Base-by-base conservation (phyloP, 2,888 invertebrate genomes). In the Chloroclystis v-ata region DNA sequence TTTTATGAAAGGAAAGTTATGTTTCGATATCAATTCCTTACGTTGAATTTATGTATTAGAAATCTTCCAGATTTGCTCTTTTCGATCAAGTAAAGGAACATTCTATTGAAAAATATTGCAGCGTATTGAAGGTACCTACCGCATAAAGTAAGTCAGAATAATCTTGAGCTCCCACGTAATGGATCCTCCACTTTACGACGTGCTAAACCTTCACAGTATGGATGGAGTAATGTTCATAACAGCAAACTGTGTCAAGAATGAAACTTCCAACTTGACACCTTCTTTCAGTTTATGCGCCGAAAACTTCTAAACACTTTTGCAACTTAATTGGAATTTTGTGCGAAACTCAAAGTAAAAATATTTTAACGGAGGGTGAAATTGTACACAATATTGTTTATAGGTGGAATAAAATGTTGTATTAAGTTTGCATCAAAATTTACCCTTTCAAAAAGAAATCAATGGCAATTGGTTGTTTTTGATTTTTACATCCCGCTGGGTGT, bases 401-500 rank as follows among this genome's bases (percentile, higher is more conserved):
- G n/a, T n/a, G n/a, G n/a, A n/a, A n/a, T n/a, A 20, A 20, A 20
- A 20, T 9, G 14, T 33, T 14, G 26, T 3, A n/a, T 32, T 35
- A 10, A 20, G 7, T 11, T 20, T 43, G 12, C 10, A 37, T 26
- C 30, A 35, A 44, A 37, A 38, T 42, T 38, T 26, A 52, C 32
- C 37, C 43, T 43, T 49, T 52, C 49, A 65, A 59, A 69, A 64
- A 64, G 54, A 57, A 75, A 75, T 73, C 65, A 76, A 75, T 67
- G 66, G 64, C 60, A 77, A 77, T 78, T 67, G 69, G 72, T 73
- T 69, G 75, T 71, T 69, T 75, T 78, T 76, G 69, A 78, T 79
- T 80, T 82, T 75, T 65, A 75, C 75, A 71, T 77, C 84, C 82
- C 84, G 74, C 77, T 79, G 84, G 77, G 83, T 75, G 73, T 77